Percentiles rank a stretch among this genome's conserved stretches.
Conservation (phyloP, 2,113 vertebrate genomes). For the Pygoscelis antarcticus region DNA sequence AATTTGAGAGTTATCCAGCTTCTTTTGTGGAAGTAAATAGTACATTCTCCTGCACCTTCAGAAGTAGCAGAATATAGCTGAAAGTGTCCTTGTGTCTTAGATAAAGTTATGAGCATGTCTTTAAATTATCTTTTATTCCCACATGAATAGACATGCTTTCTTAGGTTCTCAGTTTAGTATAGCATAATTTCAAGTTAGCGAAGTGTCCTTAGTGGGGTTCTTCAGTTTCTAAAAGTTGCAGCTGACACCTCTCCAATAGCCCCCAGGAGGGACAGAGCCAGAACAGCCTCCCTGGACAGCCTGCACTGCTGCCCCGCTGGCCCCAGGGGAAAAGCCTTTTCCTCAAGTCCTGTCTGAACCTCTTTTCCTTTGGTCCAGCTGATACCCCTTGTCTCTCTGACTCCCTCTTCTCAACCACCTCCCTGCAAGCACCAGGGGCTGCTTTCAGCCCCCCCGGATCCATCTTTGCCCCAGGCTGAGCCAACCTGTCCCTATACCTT, state of each 20-base stretch:
- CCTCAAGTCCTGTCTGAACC: neutral
- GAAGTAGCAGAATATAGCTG: neutral
- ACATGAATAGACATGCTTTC: neutral
- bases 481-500: neutral
- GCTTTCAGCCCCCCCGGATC: neutral
- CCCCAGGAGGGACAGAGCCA: accelerated
- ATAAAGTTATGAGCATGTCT: neutral
- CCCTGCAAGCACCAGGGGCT: neutral
- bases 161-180: neutral
- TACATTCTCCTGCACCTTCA: neutral
- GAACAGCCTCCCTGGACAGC: too few species aligned
- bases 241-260: neutral
- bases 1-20: neutral
- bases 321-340: neutral
- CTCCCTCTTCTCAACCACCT: neutral
- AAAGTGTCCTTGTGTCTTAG: neutral
- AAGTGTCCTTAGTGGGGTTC: neutral
- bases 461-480: neutral
- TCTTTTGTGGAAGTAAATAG: neutral
- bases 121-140: neutral
- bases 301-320: accelerated
- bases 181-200: neutral
- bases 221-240: neutral
- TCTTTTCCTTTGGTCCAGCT: neutral
- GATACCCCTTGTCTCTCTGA: neutral